Evolutionary conservation across 2,888 invertebrate genomes (phyloP).

Genomic region (Melolontha melolontha): DNA sequence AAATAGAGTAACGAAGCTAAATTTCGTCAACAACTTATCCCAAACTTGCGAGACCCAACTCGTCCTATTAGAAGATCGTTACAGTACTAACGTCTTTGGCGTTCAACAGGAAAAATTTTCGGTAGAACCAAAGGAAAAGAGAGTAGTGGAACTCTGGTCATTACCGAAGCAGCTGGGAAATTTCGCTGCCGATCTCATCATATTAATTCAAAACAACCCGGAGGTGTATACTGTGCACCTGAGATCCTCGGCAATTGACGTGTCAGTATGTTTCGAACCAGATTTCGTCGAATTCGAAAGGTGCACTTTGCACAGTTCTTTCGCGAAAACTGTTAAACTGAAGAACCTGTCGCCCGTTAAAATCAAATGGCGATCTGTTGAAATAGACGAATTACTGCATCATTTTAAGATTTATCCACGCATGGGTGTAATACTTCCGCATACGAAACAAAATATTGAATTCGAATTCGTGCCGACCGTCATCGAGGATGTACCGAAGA

Average conservation of each 20-base stretch:
- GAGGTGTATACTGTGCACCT: conserved; percentile 68
- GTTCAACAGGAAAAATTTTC: conserved; percentile 52
- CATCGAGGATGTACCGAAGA: conserved; percentile 64
- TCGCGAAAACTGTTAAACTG: conserved; percentile 67
- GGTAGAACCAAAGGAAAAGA: conserved; percentile 46
- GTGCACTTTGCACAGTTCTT: conserved; percentile 67
- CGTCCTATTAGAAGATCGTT: conserved; percentile 25
- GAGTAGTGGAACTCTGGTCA: conserved; percentile 58
- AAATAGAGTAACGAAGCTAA: conserved; percentile 59
- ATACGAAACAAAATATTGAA: conserved; percentile 67
- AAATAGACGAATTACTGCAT: conserved; percentile 13
- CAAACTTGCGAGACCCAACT: conserved; percentile 67
- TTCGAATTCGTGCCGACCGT: conserved; percentile 68
- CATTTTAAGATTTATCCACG: conserved; percentile 54
- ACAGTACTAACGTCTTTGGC: conserved; percentile 47
- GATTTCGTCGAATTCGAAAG: conserved; percentile 68
- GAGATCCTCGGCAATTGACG: conserved; percentile 67
- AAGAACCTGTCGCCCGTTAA: conserved; percentile 69
- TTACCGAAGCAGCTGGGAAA: conserved; percentile 57
- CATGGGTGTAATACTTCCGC: conserved; percentile 65
- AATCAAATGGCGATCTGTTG: conserved; percentile 32
- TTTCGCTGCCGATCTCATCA: conserved; percentile 56
- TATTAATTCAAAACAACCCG: conserved; percentile 71
- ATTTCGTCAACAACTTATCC: conserved; percentile 69
- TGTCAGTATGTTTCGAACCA: conserved; percentile 65